A percentile compares a stretch with the other conserved stretches of the same genome.
Evolutionary conservation across 2,113 vertebrate species (phyloP).

Genomic region (Andinoacara biseriatus): DNA sequence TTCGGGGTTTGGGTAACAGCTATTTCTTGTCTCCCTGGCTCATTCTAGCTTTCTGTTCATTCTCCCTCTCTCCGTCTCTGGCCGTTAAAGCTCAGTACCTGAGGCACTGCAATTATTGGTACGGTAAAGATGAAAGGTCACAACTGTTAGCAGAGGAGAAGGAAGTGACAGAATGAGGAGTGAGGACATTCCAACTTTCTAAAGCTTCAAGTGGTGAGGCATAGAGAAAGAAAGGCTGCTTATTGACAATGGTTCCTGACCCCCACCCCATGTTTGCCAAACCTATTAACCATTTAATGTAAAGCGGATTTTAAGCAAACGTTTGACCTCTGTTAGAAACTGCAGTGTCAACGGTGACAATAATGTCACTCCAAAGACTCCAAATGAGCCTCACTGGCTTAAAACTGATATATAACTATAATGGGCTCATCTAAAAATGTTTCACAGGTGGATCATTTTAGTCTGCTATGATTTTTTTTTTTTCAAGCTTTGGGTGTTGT

Average conservation of each 20-base stretch:
- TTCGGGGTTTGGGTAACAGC: slow-evolving; percentile 53
- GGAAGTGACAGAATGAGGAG: slow-evolving; percentile 49
- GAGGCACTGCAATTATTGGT: slow-evolving; percentile 68
- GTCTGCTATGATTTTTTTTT: background rate
- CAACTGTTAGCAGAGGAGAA: slow-evolving; percentile 59
- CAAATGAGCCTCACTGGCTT: background rate
- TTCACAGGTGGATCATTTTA: background rate
- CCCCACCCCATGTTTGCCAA: background rate
- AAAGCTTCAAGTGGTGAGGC: slow-evolving; percentile 14
- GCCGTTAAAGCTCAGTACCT: slow-evolving; percentile 57
- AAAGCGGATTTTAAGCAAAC: background rate
- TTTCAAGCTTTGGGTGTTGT: background rate
- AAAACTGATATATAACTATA: background rate
- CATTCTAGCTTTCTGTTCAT: slow-evolving; percentile 47
- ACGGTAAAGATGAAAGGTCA: slow-evolving; percentile 71
- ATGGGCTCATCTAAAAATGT: background rate
- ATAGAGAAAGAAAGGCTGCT: slow-evolving; percentile 12
- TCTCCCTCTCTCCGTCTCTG: slow-evolving; percentile 36
- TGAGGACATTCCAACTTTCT: slow-evolving; percentile 44
- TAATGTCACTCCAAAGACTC: background rate
- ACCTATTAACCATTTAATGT: background rate
- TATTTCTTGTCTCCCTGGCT: slow-evolving; percentile 57
- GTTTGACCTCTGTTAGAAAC: background rate
- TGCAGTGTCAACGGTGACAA: background rate
- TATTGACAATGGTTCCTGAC: slow-evolving; percentile 9